These are phyloP conservation scores for Erythrocercus mccallii DNA, from an alignment of 2,113 vertebrate genomes.

Conservation along the genomic window DNA sequence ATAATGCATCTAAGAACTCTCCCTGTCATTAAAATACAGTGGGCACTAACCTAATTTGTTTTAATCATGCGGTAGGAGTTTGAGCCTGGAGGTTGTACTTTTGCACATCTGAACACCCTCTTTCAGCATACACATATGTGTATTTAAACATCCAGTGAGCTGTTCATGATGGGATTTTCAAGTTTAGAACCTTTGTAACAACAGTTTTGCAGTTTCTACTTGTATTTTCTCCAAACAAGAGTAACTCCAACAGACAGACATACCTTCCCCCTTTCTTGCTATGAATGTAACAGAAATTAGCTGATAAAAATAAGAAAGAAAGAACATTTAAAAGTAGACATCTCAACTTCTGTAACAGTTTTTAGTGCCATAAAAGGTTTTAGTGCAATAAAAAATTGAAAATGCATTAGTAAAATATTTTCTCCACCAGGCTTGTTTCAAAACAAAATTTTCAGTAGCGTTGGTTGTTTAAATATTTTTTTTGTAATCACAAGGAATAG, in stretches of 20 bases:
- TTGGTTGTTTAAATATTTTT: background rate
- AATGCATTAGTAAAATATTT: background rate
- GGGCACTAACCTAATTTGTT: background rate
- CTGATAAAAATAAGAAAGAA: background rate
- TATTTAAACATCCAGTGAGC: background rate
- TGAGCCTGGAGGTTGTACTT: slow-evolving; percentile 3
- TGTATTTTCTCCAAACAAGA: background rate
- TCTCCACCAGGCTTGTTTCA: background rate
- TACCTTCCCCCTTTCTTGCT: background rate
- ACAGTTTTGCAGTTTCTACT: background rate
- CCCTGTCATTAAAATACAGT: background rate
- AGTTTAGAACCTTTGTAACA: background rate
- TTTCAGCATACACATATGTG: background rate
- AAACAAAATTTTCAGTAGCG: background rate
- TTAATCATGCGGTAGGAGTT: background rate
- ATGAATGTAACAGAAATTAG: background rate
- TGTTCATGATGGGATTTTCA: background rate
- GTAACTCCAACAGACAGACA: background rate
- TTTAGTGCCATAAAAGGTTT: background rate
- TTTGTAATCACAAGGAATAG: background rate
- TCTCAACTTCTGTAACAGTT: background rate
- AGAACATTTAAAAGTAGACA: background rate
- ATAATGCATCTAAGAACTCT: background rate
- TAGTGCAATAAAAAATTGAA: background rate
- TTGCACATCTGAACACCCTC: background rate